Evolutionary conservation across 2,113 vertebrate genomes (phyloP), one percentile per base, ranked within the genome.

Genomic region (Callaeas wilsoni): DNA sequence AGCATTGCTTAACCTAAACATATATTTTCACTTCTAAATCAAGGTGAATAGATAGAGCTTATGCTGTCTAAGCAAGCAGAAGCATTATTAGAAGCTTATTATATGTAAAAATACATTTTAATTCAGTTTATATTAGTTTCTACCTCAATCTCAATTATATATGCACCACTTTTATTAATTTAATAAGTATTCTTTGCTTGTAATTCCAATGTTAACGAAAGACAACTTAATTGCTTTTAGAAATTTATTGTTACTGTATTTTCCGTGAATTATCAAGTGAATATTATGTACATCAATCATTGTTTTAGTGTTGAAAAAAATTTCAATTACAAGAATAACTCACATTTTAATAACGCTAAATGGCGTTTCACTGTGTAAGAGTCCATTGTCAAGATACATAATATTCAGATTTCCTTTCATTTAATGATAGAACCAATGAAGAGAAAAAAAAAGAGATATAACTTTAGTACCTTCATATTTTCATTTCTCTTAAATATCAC

Each of bases 401-500:
- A 97, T 91, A 91, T 95, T 91, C 84, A 76, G 39, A 87, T 95
- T 96, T 96, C 85, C 52, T 81, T 97, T 94, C 60, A 76, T 57
- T 95, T 94, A 97, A 89, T 73, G 92, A 90, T 46, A 89, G 78
- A 81, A 20, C 22, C 27, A 93, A 75, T 47, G 60, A 68, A 56
- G 42, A 95, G 62, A 4, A 76, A 76, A 44, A 77, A 83, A 82
- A 55, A 35, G 11, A 74, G 16, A 81, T 56, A 76, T 91, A 93
- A 90, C 29, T 96, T 94, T 94, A 96, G 64, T 75, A 63, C 59
- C 79, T 64, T 88, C 85, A 53, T 95, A 93, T 94, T 90, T 96
- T 94, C 64, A 88, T 90, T 96, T 95, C 85, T 94, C 82, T 88
- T 96, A 95, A 96, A 95, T 93, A 96, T 97, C 88, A 91, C 64